These are phyloP conservation scores for Drosophila kokeensis DNA, from an alignment of 2,888 invertebrate species.

Conservation along the genomic window DNA sequence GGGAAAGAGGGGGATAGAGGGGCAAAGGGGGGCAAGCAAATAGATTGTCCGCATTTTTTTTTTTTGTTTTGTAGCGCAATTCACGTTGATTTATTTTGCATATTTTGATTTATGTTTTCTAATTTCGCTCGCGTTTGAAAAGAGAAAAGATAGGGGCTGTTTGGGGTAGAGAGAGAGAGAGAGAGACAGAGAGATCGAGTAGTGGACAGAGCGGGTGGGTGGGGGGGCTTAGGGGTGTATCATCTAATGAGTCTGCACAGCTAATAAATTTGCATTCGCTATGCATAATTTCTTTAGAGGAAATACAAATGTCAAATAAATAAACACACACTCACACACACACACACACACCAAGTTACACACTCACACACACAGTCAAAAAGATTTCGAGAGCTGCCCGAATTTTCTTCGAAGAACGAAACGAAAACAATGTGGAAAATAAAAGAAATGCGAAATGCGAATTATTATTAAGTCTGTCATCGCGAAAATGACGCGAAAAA, in stretches of 20 bases:
- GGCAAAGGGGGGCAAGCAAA: not conserved
- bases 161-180: not conserved
- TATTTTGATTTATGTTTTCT: slow-evolving; percentile 72
- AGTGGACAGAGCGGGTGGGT: not conserved
- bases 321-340: slow-evolving; percentile 31
- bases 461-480: slow-evolving; percentile 5
- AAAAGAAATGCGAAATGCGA: not conserved
- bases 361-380: slow-evolving; percentile 4
- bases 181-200: not conserved
- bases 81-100: slow-evolving; percentile 73
- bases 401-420: slow-evolving; percentile 25
- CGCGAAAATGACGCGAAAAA: slow-evolving; percentile 10
- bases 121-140: slow-evolving; percentile 61
- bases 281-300: slow-evolving; percentile 69
- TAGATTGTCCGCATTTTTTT: slow-evolving; percentile 35
- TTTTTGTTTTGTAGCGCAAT: slow-evolving; percentile 31
- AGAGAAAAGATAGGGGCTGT: not conserved
- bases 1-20: not conserved
- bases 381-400: slow-evolving; percentile 17
- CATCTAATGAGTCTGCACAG: slow-evolving; percentile 58
- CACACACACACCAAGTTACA: not conserved
- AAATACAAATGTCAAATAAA: slow-evolving; percentile 56
- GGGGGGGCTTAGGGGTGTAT: not conserved
- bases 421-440: slow-evolving; percentile 5
- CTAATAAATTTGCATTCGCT: slow-evolving; percentile 75